A percentile compares a stretch with the other conserved stretches of the same genome.
Evolutionary conservation across 1,140 invertebrate genomes (phyloP).

Genomic region (Drosophila setifemur): DNA sequence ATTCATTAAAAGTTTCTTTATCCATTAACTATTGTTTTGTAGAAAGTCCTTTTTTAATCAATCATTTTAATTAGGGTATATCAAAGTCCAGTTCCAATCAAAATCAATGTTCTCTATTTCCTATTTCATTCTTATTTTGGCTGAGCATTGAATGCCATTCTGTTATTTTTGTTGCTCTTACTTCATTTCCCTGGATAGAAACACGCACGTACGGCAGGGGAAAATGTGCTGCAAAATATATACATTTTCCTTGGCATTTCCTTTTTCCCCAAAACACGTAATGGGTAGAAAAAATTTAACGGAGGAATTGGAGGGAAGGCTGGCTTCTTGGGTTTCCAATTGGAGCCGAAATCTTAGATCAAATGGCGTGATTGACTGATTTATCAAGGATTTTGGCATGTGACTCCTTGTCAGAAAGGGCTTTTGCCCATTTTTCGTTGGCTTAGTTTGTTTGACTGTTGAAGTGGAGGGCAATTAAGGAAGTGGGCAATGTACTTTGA

Average conservation of each 20-base stretch:
- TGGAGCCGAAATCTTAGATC: constrained; percentile 16
- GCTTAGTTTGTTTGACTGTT: background rate
- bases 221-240: constrained; percentile 5
- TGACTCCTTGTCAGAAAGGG: constrained; percentile 11
- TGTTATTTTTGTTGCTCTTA: background rate
- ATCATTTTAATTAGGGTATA: background rate
- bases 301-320: background rate
- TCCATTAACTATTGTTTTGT: no score
- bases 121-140: background rate
- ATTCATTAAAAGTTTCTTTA: no score
- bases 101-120: background rate
- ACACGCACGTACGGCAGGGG: constrained; percentile 6
- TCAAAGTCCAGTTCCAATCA: background rate
- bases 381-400: constrained; percentile 26
- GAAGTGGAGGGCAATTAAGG: background rate
- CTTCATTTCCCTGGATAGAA: constrained; percentile 1
- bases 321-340: constrained; percentile 1
- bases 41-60: no score
- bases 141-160: background rate
- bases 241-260: background rate
- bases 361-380: constrained; percentile 38
- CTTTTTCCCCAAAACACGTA: background rate
- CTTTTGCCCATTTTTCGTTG: constrained; percentile 10
- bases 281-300: background rate
- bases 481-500: background rate